Evolutionary conservation across 1,140 invertebrate species (phyloP).

Genomic region (Archivesica marissinica): DNA sequence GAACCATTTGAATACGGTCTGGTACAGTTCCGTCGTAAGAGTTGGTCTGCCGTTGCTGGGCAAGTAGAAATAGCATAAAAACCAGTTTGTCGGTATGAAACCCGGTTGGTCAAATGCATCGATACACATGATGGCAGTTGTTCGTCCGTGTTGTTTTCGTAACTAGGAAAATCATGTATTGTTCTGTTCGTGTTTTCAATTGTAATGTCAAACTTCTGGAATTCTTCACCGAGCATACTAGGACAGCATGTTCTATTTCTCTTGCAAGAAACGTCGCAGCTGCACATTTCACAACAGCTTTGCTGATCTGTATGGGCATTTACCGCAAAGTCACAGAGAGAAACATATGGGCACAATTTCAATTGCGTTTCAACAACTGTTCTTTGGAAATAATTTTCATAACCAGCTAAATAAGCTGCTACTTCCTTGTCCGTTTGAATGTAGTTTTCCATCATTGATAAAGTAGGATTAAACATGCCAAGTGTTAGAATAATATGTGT

Average conservation of each 20-base stretch:
- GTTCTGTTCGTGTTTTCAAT: too few relatives aligned
- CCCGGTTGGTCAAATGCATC: background rate
- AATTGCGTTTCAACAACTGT: background rate
- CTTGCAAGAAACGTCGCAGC: background rate
- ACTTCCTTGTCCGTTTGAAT: too few relatives aligned
- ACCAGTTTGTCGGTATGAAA: background rate
- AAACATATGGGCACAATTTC: background rate
- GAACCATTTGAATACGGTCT: background rate
- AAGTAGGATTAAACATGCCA: too few relatives aligned
- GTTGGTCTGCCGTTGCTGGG: background rate
- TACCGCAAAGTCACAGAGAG: background rate
- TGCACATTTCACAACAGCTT: conserved; percentile 14
- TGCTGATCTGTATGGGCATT: background rate
- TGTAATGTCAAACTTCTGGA: background rate
- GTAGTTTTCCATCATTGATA: too few relatives aligned
- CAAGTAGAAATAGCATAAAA: background rate
- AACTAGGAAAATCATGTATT: background rate
- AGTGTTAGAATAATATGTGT: too few relatives aligned
- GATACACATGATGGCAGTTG: background rate
- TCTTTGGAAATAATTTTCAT: background rate
- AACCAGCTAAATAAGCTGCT: background rate
- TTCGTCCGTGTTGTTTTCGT: too few relatives aligned
- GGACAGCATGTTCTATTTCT: background rate
- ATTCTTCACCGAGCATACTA: background rate
- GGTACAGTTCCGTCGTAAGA: background rate